Evolutionary conservation across 2,888 invertebrate genomes (phyloP).

Genomic region (Temnothorax rugatulus): DNA sequence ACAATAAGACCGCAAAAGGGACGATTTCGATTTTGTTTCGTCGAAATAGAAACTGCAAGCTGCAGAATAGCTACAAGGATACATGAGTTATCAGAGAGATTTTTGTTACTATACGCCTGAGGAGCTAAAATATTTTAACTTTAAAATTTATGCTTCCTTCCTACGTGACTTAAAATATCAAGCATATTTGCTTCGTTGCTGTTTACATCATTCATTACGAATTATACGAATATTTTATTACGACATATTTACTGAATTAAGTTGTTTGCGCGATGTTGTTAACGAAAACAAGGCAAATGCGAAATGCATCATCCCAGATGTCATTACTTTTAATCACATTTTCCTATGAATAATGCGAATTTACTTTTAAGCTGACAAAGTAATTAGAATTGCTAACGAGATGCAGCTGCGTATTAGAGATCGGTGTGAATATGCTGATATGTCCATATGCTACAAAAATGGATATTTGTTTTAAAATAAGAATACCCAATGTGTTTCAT

Average conservation of each 20-base stretch:
- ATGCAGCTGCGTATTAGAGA: background rate
- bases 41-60: background rate
- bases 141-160: background rate
- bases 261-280: background rate
- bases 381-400: background rate
- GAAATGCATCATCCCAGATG: constrained; percentile 5
- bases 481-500: constrained; percentile 4
- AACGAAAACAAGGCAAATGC: background rate
- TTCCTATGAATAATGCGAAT: background rate
- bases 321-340: constrained; percentile 8
- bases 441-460: background rate
- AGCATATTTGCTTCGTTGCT: background rate
- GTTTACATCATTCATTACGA: background rate
- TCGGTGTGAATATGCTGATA: background rate
- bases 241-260: constrained; percentile 5
- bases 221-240: background rate
- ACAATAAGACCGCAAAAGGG: background rate
- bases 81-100: background rate
- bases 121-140: background rate
- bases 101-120: background rate
- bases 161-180: background rate
- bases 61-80: background rate
- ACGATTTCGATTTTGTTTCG: background rate
- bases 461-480: constrained; percentile 11
- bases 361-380: constrained; percentile 17